Evolutionary conservation across 2,113 vertebrate genomes (phyloP).

Genomic region (Actenoides lindsayi): DNA sequence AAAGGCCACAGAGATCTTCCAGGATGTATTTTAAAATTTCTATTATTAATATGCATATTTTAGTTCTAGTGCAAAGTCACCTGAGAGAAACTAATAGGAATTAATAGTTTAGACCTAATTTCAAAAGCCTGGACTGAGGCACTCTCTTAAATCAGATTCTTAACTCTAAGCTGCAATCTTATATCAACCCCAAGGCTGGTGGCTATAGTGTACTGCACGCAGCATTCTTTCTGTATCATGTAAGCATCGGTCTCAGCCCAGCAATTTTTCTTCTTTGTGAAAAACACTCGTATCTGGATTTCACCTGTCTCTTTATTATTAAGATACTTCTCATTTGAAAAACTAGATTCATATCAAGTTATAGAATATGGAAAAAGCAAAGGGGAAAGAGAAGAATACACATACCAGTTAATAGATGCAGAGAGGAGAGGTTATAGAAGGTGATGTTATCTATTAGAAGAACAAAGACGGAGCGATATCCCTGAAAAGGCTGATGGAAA

Average conservation of each 20-base stretch:
- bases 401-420: neutral
- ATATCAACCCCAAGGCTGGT: neutral
- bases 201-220: neutral
- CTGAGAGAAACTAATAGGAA: constrained; percentile 32
- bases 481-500: constrained; percentile 31
- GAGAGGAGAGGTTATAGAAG: constrained; percentile 5
- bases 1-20: constrained; percentile 22
- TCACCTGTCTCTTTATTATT: neutral
- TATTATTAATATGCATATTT: constrained; percentile 26
- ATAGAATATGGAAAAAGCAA: neutral
- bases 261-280: neutral
- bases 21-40: constrained; percentile 18
- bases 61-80: neutral
- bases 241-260: neutral
- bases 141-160: neutral
- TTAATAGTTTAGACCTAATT: neutral
- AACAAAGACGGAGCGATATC: constrained; percentile 53
- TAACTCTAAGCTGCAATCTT: neutral
- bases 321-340: neutral
- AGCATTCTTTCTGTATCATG: neutral
- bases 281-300: neutral
- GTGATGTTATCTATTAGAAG: constrained; percentile 40
- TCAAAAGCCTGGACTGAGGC: neutral
- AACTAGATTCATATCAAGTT: neutral
- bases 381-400: neutral